A percentile compares a stretch with the other conserved stretches of the same genome.
Evolutionary conservation across 23 tunicate species (phyloP).

Genomic region (Halocynthia aurantium): DNA sequence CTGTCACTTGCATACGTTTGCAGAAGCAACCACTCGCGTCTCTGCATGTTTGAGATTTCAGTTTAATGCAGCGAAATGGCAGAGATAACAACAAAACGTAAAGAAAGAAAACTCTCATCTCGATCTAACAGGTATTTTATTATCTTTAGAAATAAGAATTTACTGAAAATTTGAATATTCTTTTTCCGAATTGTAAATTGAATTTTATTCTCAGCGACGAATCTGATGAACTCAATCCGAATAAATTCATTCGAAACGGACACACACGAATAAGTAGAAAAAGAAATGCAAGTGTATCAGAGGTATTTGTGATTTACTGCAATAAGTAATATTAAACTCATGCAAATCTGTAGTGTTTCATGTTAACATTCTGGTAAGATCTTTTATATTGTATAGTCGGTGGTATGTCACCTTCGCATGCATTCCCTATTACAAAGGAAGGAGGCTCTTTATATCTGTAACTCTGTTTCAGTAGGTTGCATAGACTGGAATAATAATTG

Average conservation of each 20-base stretch:
- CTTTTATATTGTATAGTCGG: too few species aligned
- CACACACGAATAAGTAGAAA: slow-evolving; percentile 24
- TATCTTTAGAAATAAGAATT: background rate
- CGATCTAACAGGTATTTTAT: slow-evolving; percentile 70
- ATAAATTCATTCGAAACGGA: background rate
- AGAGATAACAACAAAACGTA: background rate
- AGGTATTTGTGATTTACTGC: slow-evolving; percentile 24
- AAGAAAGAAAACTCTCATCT: slow-evolving; percentile 68
- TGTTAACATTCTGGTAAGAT: too few species aligned
- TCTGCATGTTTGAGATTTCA: too few species aligned
- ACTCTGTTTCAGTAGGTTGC: too few species aligned
- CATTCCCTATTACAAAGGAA: too few species aligned
- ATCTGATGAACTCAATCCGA: slow-evolving; percentile 27
- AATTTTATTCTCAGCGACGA: slow-evolving; percentile 41
- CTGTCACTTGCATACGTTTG: too few species aligned
- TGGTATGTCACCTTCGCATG: too few species aligned
- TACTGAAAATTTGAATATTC: background rate
- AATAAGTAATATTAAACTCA: background rate
- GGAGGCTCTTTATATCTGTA: too few species aligned
- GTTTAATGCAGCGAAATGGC: too few species aligned
- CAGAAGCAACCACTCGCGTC: too few species aligned
- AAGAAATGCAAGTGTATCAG: slow-evolving; percentile 81
- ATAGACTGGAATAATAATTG: too few species aligned
- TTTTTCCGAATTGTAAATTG: background rate
- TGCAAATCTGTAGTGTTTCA: too few species aligned